Conservation (phyloP, 2,888 invertebrate species). For the Ennomos fuscantarius region DNA sequence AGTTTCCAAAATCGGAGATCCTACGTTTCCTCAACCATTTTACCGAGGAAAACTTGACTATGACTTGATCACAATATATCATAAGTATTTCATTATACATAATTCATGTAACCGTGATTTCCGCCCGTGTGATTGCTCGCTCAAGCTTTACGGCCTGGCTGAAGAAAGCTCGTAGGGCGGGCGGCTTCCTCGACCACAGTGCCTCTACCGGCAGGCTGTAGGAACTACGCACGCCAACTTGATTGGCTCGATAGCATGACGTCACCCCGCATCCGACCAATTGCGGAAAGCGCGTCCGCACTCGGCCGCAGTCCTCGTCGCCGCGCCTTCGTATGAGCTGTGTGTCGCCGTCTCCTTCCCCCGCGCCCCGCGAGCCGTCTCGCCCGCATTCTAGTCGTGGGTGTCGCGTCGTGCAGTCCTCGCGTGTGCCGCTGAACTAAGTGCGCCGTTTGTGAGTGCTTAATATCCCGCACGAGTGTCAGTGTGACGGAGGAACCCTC, state of each 20-base stretch:
- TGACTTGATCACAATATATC: conserved; percentile 11
- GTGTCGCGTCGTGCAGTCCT: conserved; percentile 83
- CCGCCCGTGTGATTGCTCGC: conserved; percentile 65
- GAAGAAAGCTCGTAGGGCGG: conserved; percentile 83
- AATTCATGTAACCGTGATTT: conserved; percentile 50
- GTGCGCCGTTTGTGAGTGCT: conserved; percentile 85
- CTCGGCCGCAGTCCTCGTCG: conserved; percentile 81
- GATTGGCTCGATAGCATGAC: conserved; percentile 74
- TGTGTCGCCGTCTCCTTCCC: conserved; percentile 78
- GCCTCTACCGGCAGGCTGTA: conserved; percentile 62
- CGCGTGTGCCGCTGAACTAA: conserved; percentile 81
- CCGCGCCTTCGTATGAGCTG: conserved; percentile 81
- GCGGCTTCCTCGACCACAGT: conserved; percentile 70
- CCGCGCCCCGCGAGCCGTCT: conserved; percentile 72
- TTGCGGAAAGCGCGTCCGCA: conserved; percentile 68
- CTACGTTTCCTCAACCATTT: conserved; percentile 18
- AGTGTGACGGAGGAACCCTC: conserved; percentile 79
- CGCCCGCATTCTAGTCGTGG: conserved; percentile 84
- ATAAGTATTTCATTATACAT: conserved; percentile 21
- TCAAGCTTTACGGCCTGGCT: conserved; percentile 79
- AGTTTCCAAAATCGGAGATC: conserved; percentile 29
- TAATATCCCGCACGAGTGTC: conserved; percentile 80
- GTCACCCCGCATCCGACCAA: conserved; percentile 74
- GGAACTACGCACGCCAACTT: conserved; percentile 55
- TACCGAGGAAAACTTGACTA: conserved; percentile 7